These are phyloP conservation scores for Philopotamus ludificatus DNA, from an alignment of 1,140 invertebrate species.

Conservation along the genomic window DNA sequence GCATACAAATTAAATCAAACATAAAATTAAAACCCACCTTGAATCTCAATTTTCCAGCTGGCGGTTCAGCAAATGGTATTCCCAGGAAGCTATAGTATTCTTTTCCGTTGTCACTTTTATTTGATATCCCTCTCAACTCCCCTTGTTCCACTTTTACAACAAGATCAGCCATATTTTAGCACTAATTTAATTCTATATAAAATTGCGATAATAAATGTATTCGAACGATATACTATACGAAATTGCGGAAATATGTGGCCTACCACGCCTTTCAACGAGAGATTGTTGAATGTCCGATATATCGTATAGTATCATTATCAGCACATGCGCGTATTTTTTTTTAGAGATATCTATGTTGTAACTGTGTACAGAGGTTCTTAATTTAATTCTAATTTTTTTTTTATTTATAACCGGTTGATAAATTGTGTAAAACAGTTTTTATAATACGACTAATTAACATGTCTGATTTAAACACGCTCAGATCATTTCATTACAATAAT, in stretches of 20 bases:
- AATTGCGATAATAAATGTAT: neutral
- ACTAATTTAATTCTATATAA: neutral
- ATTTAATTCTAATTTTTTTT: too few species aligned
- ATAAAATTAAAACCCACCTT: constrained; percentile 48
- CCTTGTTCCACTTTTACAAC: constrained; percentile 48
- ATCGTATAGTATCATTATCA: too few species aligned
- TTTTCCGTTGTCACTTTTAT: constrained; percentile 42
- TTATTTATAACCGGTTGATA: too few species aligned
- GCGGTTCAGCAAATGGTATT: constrained; percentile 71
- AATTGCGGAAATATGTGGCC: too few species aligned
- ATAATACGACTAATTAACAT: too few species aligned
- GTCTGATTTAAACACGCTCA: too few species aligned
- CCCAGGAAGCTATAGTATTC: constrained; percentile 59
- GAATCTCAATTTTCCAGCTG: constrained; percentile 65
- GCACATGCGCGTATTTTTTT: too few species aligned
- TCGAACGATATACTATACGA: neutral
- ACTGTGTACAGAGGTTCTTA: too few species aligned
- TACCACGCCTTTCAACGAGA: neutral
- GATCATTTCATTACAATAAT: too few species aligned
- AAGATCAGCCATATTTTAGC: constrained; percentile 44
- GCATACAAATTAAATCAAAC: neutral
- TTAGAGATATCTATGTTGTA: too few species aligned
- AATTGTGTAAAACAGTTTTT: too few species aligned
- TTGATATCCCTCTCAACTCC: constrained; percentile 43
- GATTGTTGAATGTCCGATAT: neutral